Evolutionary conservation across 2,888 invertebrate genomes (phyloP), one percentile per base, ranked within the genome.

Genomic region (Heterodera filipjevi): DNA sequence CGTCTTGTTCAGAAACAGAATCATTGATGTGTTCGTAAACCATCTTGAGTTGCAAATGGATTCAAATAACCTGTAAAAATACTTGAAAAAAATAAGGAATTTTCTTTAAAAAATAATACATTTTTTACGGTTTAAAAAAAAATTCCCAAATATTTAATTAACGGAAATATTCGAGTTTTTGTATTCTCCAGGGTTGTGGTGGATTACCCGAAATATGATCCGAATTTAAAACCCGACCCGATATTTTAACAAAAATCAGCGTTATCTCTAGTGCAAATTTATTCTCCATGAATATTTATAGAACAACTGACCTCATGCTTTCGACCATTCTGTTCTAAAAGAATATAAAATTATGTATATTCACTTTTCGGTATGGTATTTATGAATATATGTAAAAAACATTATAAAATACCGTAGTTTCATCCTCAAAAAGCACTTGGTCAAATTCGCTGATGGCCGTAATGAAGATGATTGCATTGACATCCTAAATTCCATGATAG

Each of bases 241-340:
- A n/a, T n/a, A n/a, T n/a, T n/a, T n/a, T n/a, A n/a, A n/a, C n/a
- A n/a, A n/a, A n/a, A 53, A 53, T 22, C 16, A 53, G 8, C 44
- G 12, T 12, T 44, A 10, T 44, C 12, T 44, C 12, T 44, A 12
- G 44, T 12, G 5, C 5, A 44, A 44, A 44, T 10, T 44, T 44
- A 12, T 5, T 44, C 44, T 5, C 8, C 44, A 44, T 12, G 8
- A 44, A 10, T 44, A 44, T 10, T 44, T 12, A 12, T 16, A 16
- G 16, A 2, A 19, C 22, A 59, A 59, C 59, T 59, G 12, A 59
- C 59, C 89, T 80, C 89, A 89, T 88, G 12, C 87, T 86, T 77
- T 88, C 88, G 77, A 89, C 82, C 87, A 88, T 88, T 80, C 88
- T 86, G 71, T 88, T 88, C 88, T 88, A 77, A 75, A 87, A 82